phyloP scores from a whole-genome alignment of 1,140 invertebrate genomes.

The Formica selysi region DNA sequence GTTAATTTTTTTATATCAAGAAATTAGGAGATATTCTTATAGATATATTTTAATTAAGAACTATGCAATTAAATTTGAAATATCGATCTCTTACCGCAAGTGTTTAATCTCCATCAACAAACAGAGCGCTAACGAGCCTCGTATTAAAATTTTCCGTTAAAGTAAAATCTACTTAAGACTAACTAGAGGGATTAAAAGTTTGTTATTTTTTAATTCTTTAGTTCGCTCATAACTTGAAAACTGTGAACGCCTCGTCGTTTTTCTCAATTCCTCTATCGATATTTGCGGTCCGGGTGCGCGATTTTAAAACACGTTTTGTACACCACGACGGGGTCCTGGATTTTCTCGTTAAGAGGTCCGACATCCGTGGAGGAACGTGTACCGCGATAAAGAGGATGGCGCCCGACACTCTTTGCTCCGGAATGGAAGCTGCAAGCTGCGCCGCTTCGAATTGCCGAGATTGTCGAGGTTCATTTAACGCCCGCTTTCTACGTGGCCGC shows the following conservation, averaged over 20 bases:
- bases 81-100: neutral
- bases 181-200: neutral
- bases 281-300: neutral
- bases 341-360: slow-evolving; percentile 14
- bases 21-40: neutral
- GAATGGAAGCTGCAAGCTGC: slow-evolving; percentile 1
- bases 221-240: neutral
- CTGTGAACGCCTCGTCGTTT: neutral
- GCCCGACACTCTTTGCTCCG: slow-evolving; percentile 20
- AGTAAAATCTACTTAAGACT: neutral
- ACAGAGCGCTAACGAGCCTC: neutral
- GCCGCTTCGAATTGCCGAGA: slow-evolving; percentile 8
- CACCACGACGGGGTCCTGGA: neutral
- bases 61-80: neutral
- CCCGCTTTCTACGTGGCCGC: slow-evolving; percentile 54
- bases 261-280: too few relatives aligned
- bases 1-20: neutral
- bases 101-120: neutral
- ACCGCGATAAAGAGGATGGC: slow-evolving; percentile 48
- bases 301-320: neutral
- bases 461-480: slow-evolving; percentile 62
- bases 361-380: slow-evolving; percentile 19
- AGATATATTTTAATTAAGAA: neutral
- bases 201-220: neutral
- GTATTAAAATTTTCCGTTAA: neutral